Percentiles rank a stretch among this genome's conserved stretches.
Evolutionary conservation across 2,797 vertebrate species (phyloP).

Genomic region (Urophycis tenuis): DNA sequence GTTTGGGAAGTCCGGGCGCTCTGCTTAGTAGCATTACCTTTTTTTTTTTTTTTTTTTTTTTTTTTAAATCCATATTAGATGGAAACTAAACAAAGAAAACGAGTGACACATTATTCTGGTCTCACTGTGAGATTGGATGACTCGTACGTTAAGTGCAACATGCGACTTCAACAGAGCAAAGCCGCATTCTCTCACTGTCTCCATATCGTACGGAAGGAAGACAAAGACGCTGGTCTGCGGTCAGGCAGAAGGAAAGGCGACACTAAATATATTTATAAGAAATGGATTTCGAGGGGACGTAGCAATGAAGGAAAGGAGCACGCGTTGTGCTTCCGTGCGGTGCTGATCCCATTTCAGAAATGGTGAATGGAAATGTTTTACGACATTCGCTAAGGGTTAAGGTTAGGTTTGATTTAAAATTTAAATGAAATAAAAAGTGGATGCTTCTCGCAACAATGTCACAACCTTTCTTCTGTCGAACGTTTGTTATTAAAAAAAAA

Average conservation of each 20-base stretch:
- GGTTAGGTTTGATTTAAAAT: background rate
- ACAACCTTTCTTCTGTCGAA: slow-evolving; percentile 34
- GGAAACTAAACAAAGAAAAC: slow-evolving; percentile 10
- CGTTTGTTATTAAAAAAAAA: slow-evolving; percentile 47
- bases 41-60: too few relatives aligned
- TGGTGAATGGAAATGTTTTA: slow-evolving; percentile 33
- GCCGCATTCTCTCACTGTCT: slow-evolving; percentile 22
- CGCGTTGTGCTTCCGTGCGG: background rate
- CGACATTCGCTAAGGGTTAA: background rate
- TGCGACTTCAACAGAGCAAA: slow-evolving; percentile 13
- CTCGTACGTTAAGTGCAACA: slow-evolving; percentile 25
- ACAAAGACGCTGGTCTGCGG: slow-evolving; percentile 22
- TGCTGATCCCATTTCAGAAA: slow-evolving; percentile 30
- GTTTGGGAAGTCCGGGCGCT: slow-evolving; percentile 26
- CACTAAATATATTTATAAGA: slow-evolving; percentile 56
- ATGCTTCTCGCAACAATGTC: slow-evolving; percentile 34
- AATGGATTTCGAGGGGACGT: slow-evolving; percentile 16
- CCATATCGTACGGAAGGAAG: slow-evolving; percentile 21
- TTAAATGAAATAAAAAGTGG: background rate
- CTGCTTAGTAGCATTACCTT: slow-evolving; percentile 44
- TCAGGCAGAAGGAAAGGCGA: slow-evolving; percentile 27
- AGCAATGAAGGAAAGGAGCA: slow-evolving; percentile 12
- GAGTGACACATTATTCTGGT: slow-evolving; percentile 45
- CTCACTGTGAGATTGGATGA: slow-evolving; percentile 48
- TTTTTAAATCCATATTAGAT: slow-evolving; percentile 21